A percentile compares a stretch with the other conserved stretches of the same genome.
phyloP scores from a whole-genome alignment of 2,113 vertebrate species.

The Mormyrus iriodes region DNA sequence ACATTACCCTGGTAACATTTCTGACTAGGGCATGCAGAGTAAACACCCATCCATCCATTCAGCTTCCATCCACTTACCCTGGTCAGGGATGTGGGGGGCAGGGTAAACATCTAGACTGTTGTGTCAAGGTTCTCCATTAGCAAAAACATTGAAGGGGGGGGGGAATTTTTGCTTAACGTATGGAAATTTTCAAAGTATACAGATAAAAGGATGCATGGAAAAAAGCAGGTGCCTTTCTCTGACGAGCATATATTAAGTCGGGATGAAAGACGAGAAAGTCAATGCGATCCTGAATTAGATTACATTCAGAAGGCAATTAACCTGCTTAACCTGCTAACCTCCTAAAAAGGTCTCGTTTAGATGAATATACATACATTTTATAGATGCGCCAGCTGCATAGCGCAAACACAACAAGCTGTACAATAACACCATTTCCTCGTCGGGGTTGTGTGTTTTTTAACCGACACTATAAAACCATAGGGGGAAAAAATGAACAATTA shows the following conservation, averaged over 20 bases:
- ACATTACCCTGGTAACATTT: background rate
- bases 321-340: background rate
- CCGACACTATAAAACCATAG: background rate
- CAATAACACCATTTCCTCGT: background rate
- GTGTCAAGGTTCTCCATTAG: background rate
- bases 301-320: background rate
- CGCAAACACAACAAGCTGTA: background rate
- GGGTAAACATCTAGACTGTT: background rate
- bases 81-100: background rate
- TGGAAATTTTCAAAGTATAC: background rate
- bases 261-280: background rate
- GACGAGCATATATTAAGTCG: background rate
- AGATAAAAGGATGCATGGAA: background rate
- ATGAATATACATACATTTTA: background rate
- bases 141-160: background rate
- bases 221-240: background rate
- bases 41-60: background rate
- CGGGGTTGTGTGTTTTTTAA: background rate
- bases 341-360: background rate
- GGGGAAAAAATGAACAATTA: background rate
- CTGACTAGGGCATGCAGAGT: background rate
- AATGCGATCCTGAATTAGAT: background rate
- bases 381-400: background rate
- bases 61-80: background rate
- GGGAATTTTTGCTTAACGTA: background rate